Conservation (phyloP, 1,140 invertebrate genomes). For the Cotesia chilonis region DNA sequence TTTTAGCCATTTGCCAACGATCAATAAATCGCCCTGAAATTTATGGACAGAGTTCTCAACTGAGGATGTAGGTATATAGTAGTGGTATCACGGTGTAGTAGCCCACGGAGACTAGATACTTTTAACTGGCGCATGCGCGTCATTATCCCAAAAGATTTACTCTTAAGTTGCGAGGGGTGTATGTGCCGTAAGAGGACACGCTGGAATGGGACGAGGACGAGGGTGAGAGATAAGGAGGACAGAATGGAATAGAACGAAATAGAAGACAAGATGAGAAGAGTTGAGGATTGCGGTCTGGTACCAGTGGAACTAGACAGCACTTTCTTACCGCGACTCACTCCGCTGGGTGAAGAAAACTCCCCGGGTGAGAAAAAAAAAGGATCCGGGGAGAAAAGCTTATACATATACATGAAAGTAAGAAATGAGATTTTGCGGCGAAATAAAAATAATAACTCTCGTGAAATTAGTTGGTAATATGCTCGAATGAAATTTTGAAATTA, state of each 20-base stretch:
- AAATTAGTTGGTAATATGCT: conserved; percentile 12
- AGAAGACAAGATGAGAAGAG: too few species aligned
- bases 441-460: not conserved
- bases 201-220: too few species aligned
- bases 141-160: too few species aligned
- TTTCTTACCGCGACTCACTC: too few species aligned
- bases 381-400: too few species aligned
- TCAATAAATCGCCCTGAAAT: conserved; percentile 40
- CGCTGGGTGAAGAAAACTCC: too few species aligned
- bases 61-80: not conserved
- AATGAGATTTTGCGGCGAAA: conserved; percentile 1
- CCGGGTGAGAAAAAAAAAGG: too few species aligned
- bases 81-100: not conserved
- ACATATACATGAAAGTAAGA: not conserved
- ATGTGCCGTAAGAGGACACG: too few species aligned
- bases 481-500: not conserved
- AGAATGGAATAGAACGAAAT: too few species aligned
- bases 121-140: conserved; percentile 11
- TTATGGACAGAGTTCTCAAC: conserved; percentile 34
- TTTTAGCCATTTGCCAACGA: conserved; percentile 34
- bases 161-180: too few species aligned
- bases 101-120: not conserved
- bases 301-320: too few species aligned
- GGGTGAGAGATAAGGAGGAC: too few species aligned
- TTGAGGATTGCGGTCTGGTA: not conserved